Conservation (phyloP, 2,888 invertebrate genomes). For the Dolomedes plantarius region DNA sequence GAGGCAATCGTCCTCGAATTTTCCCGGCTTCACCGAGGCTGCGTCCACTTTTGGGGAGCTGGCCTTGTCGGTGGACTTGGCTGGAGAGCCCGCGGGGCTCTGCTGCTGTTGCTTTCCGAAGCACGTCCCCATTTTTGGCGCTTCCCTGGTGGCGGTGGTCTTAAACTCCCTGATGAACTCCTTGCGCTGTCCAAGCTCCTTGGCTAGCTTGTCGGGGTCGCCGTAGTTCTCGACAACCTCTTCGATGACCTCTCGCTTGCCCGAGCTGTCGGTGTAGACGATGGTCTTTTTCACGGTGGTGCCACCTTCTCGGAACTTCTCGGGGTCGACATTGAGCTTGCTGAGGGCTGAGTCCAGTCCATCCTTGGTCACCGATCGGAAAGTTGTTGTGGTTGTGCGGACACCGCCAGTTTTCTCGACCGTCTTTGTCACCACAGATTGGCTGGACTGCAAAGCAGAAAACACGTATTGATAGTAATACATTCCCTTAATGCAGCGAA, state of each 20-base stretch:
- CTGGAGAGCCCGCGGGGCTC: background rate
- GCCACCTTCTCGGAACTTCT: slow-evolving; percentile 41
- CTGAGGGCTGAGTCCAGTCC: slow-evolving; percentile 55
- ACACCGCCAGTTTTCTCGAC: slow-evolving; percentile 50
- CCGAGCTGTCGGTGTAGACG: slow-evolving; percentile 47
- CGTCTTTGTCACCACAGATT: slow-evolving; percentile 40
- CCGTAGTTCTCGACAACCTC: slow-evolving; percentile 55
- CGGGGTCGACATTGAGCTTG: slow-evolving; percentile 42
- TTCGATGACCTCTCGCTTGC: slow-evolving; percentile 41
- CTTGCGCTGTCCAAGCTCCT: background rate
- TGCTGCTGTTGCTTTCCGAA: background rate
- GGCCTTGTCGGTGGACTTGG: background rate
- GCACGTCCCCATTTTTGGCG: background rate
- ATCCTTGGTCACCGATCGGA: slow-evolving; percentile 33
- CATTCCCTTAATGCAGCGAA: too few species aligned
- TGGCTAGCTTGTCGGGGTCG: background rate
- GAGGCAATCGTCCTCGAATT: slow-evolving; percentile 72
- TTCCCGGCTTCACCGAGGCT: slow-evolving; percentile 21
- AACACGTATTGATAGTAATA: too few species aligned
- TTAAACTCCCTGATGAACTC: background rate
- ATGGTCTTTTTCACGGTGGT: slow-evolving; percentile 56
- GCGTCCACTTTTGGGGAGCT: background rate
- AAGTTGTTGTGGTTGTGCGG: slow-evolving; percentile 47
- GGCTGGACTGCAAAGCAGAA: slow-evolving; percentile 19
- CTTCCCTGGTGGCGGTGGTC: background rate